Evolutionary conservation across 2,797 vertebrate species (phyloP), one percentile per base, ranked within the genome.

Genomic region (Eulemur albifrons): DNA sequence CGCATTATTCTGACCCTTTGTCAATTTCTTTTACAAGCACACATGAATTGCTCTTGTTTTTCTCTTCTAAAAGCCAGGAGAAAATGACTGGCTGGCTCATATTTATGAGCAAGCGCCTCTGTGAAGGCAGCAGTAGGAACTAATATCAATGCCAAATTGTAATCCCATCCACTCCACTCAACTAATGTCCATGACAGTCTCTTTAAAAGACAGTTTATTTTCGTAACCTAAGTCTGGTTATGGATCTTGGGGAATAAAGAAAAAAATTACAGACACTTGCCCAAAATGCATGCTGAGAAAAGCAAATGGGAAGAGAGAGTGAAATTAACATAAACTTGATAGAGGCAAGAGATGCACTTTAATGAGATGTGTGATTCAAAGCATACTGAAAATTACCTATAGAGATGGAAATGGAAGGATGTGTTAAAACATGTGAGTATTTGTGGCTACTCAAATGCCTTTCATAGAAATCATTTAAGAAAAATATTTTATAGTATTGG

Each of bases 131-230:
- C 25, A 65, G 11, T 38, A 61, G 18, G 30, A 70, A 14, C 77
- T 86, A 90, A 77, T 45, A 75, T 57, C 67, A 81, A 70, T 61
- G 72, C 9, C 52, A 90, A 94, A 92, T 43, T 83, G n/a, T 45
- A 77, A 77, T 38, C 38, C 50, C 30, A 88, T 25, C 65, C 57
- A 70, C 20, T 14, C 81, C 0, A 45, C 25, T 70, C 73, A 81
- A 61, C 32, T 93, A 95, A 92, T 70, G 27, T 6, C 45, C 38
- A 73, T 1, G 40, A 35, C 30, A 21, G 3, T 59, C 23, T 88
- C 85, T 96, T 92, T 82, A 67, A 9, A 95, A 63, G 63, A 40
- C 27, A 72, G 32, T 30, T 96, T 63, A 92, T 23, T 72, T 94
- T 81, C 48, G 25, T 88, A 79, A 89, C 57, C 12, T 50, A 84